Conservation (phyloP, 2,888 invertebrate species). For the Perizoma flavofasciatum region DNA sequence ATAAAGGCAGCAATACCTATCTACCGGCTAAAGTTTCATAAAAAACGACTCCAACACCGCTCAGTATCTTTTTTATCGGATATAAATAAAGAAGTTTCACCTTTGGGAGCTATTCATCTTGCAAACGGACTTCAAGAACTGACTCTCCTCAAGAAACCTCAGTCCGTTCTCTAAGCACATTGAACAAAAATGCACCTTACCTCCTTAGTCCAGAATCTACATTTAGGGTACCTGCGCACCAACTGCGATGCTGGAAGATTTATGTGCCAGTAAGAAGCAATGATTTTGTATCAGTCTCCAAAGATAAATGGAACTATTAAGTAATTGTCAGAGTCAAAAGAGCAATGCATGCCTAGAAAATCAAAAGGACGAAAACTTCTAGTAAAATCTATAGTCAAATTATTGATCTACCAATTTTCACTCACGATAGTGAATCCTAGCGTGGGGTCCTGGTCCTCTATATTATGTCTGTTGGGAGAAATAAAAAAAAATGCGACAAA, state of each 20-base stretch:
- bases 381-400: too few species aligned
- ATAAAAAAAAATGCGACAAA: too few species aligned
- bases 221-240: conserved; percentile 37
- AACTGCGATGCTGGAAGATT: conserved; percentile 37
- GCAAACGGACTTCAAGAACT: conserved; percentile 38
- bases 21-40: conserved; percentile 20
- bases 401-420: too few species aligned
- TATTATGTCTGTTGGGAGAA: too few species aligned
- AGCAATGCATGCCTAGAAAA: too few species aligned
- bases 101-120: conserved; percentile 63
- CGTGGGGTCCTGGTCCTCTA: too few species aligned
- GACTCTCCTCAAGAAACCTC: conserved; percentile 28
- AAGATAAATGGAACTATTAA: conserved; percentile 34
- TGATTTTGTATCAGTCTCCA: conserved; percentile 44
- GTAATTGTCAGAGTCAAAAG: conserved; percentile 18
- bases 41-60: conserved; percentile 37
- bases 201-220: background rate
- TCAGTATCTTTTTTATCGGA: conserved; percentile 50
- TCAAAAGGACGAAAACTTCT: too few species aligned
- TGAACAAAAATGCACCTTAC: conserved; percentile 21
- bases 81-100: conserved; percentile 51
- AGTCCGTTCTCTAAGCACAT: background rate
- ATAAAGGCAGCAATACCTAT: conserved; percentile 8
- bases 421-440: too few species aligned
- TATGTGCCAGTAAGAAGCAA: conserved; percentile 42